Evolutionary conservation across 2,113 vertebrate species (phyloP).

Genomic region (Barbus barbus): DNA sequence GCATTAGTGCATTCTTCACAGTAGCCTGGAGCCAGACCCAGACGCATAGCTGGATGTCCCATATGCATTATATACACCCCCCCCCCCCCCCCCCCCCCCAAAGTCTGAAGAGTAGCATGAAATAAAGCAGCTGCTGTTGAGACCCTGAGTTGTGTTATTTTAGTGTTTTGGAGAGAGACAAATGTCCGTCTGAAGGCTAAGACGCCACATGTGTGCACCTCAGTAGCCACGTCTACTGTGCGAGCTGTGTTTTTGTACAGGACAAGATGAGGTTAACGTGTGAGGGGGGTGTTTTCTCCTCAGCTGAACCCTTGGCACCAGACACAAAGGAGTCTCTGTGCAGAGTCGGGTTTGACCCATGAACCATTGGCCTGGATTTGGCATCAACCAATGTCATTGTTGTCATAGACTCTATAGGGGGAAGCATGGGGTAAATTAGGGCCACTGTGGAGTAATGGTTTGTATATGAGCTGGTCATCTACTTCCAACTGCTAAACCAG

Average conservation of each 20-base stretch:
- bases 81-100: background rate
- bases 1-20: background rate
- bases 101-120: background rate
- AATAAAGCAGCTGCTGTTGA: constrained; percentile 7
- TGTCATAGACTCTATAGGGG: constrained; percentile 23
- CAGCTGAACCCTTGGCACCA: constrained; percentile 60
- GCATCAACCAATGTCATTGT: constrained; percentile 3
- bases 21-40: background rate
- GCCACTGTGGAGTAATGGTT: background rate
- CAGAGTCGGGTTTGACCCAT: constrained; percentile 22
- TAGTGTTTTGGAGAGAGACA: constrained; percentile 26
- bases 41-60: background rate
- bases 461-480: background rate
- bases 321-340: constrained; percentile 58
- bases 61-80: background rate
- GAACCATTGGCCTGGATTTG: constrained; percentile 15
- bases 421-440: constrained; percentile 1
- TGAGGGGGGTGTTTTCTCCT: constrained; percentile 57
- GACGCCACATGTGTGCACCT: constrained; percentile 38
- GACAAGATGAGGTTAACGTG: constrained; percentile 16
- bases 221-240: constrained; percentile 25
- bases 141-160: constrained; percentile 26
- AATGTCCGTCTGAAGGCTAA: constrained; percentile 10
- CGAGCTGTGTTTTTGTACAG: constrained; percentile 26
- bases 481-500: background rate